Conservation (phyloP, 2,888 invertebrate genomes). For the Myopa tessellatipennis region DNA sequence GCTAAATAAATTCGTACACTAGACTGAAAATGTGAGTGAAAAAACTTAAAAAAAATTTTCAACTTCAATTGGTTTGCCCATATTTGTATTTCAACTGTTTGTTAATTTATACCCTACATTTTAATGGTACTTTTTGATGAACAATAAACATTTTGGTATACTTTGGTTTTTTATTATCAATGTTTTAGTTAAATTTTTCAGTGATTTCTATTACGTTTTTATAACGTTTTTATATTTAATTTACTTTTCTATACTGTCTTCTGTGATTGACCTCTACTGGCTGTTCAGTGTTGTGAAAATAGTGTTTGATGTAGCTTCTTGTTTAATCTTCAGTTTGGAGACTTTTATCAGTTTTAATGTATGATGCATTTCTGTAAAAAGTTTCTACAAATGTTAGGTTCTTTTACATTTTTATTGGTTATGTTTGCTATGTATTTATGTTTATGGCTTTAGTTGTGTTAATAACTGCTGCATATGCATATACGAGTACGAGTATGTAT, state of each 20-base stretch:
- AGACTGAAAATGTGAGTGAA: too few relatives aligned
- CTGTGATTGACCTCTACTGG: neutral
- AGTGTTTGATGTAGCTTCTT: neutral
- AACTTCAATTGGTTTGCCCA: too few relatives aligned
- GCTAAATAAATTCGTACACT: too few relatives aligned
- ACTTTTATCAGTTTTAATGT: neutral
- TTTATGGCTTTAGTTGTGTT: neutral
- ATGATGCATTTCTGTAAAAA: constrained; percentile 15
- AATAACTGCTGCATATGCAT: neutral
- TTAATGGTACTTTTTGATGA: neutral
- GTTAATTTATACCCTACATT: neutral
- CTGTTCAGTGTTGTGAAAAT: constrained; percentile 28
- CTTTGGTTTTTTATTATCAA: too few relatives aligned
- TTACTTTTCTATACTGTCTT: neutral
- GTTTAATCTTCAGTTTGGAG: neutral
- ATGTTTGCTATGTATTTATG: neutral
- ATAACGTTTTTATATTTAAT: neutral
- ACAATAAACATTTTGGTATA: too few relatives aligned
- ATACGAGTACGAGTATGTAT: too few relatives aligned
- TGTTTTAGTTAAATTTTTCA: too few relatives aligned
- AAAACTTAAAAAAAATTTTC: too few relatives aligned
- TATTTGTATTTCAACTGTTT: too few relatives aligned
- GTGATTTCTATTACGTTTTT: too few relatives aligned
- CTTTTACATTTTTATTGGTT: constrained; percentile 2
- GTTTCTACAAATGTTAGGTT: constrained; percentile 10